Percentiles rank a stretch among this genome's conserved stretches.
Evolutionary conservation across 2,113 vertebrate species (phyloP).

Genomic region (Isichthys henryi): DNA sequence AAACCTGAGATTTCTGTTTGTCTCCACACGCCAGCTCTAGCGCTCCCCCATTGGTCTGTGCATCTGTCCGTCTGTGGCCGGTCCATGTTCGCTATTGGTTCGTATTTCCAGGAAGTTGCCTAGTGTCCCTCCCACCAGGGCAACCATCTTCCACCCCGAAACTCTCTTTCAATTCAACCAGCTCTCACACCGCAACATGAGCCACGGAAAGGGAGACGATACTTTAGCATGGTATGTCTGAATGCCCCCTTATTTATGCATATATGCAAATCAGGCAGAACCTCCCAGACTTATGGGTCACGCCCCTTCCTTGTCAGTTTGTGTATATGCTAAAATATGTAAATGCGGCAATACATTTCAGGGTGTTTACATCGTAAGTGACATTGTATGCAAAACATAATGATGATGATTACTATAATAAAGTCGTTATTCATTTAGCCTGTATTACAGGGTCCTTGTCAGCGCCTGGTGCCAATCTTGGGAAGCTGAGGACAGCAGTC

Average conservation of each 20-base stretch:
- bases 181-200: not conserved
- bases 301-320: not conserved
- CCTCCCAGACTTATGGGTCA: not conserved
- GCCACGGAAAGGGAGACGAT: not conserved
- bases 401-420: not conserved
- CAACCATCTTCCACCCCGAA: not conserved
- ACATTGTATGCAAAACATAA: not conserved
- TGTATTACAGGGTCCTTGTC: not conserved
- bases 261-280: not conserved
- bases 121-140: not conserved
- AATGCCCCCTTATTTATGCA: not conserved
- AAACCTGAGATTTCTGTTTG: not conserved
- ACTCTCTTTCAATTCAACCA: not conserved
- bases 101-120: not conserved
- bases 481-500: not conserved
- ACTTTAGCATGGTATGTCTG: not conserved
- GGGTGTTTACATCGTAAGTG: not conserved
- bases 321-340: conserved; percentile 1
- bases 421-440: not conserved
- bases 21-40: not conserved
- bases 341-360: conserved; percentile 42
- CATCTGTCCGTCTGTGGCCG: not conserved
- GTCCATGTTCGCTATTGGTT: not conserved
- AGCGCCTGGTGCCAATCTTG: not conserved
- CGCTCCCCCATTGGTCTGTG: not conserved